phyloP scores from a whole-genome alignment of 2,888 invertebrate species.

The Nephrotoma guestfalica region DNA sequence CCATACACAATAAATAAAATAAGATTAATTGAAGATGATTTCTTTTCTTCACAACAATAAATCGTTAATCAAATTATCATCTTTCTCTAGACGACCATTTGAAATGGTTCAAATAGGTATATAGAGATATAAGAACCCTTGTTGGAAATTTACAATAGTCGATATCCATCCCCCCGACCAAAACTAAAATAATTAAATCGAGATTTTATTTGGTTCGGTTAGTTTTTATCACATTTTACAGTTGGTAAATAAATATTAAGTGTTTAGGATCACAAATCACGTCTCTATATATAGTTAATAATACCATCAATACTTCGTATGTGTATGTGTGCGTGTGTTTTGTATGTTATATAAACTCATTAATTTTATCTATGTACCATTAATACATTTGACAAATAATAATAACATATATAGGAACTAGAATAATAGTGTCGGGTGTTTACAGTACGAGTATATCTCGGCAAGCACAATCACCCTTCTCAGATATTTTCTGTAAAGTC shows the following conservation, averaged over 20 bases:
- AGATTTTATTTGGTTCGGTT: neutral
- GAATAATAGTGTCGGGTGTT: neutral
- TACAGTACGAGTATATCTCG: neutral
- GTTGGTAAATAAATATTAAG: neutral
- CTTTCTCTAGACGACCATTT: neutral
- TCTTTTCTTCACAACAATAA: neutral
- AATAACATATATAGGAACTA: neutral
- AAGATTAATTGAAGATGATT: neutral
- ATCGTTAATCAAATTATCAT: neutral
- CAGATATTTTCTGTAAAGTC: neutral
- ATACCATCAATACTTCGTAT: neutral
- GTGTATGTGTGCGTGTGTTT: neutral
- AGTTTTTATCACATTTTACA: neutral
- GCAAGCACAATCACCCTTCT: neutral
- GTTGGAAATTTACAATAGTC: neutral
- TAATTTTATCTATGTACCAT: neutral
- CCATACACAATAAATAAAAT: neutral
- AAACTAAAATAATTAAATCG: neutral
- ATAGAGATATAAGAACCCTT: neutral
- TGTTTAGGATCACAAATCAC: neutral
- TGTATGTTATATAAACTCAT: neutral
- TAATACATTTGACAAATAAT: neutral
- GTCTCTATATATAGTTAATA: neutral
- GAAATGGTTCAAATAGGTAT: neutral
- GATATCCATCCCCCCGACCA: neutral